Percentiles rank a stretch among this genome's conserved stretches.
Conservation (phyloP, 1,140 invertebrate species). For the Drusus annulatus region DNA sequence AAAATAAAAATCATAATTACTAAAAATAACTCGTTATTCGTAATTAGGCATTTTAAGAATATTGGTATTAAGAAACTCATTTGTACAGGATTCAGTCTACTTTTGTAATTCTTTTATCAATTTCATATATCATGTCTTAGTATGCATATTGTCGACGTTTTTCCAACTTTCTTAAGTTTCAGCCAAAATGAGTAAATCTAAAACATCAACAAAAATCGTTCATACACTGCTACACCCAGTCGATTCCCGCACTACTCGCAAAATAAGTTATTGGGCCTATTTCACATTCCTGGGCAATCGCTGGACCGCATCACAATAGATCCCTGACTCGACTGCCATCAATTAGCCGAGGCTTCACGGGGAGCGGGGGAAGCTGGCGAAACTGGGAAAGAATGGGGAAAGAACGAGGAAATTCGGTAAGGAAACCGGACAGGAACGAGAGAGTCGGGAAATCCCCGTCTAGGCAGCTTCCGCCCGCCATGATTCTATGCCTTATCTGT, state of each 20-base stretch:
- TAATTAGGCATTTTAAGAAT: too few species aligned
- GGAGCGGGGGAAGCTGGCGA: not conserved
- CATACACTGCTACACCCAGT: not conserved
- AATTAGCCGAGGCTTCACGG: conserved; percentile 50
- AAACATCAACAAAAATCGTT: conserved; percentile 11
- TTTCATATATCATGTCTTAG: too few species aligned
- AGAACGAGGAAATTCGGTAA: too few species aligned
- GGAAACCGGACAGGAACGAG: not conserved
- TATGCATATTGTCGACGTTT: too few species aligned
- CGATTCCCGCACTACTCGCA: not conserved
- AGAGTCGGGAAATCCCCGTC: conserved; percentile 56
- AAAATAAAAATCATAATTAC: too few species aligned
- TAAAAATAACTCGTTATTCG: too few species aligned
- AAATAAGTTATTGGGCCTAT: not conserved
- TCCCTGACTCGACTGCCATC: conserved; percentile 54
- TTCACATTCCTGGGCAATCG: conserved; percentile 20
- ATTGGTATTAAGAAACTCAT: too few species aligned
- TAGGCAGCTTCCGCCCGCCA: conserved; percentile 55
- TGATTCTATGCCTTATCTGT: conserved; percentile 49
- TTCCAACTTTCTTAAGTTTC: too few species aligned
- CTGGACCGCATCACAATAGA: conserved; percentile 41
- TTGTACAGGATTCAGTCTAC: too few species aligned
- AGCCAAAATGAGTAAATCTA: not conserved
- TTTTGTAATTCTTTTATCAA: too few species aligned
- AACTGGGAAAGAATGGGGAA: not conserved